Percentiles rank a stretch among this genome's conserved stretches.
phyloP scores from a whole-genome alignment of 2,797 vertebrate genomes.

The Enteromius paludinosus region DNA sequence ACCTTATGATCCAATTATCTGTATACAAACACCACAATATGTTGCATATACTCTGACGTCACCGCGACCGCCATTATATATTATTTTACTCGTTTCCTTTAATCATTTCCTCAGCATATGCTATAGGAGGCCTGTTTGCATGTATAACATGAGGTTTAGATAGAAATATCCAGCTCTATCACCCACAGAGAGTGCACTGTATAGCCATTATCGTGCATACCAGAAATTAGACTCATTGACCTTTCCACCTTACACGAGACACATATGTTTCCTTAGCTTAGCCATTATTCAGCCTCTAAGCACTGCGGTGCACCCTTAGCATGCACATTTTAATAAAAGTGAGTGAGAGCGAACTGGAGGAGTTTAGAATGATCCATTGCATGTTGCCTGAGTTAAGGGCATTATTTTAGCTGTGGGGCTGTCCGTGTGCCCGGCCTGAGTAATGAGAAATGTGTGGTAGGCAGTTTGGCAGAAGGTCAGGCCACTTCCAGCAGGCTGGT shows the following conservation, averaged over 20 bases:
- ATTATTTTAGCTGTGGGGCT: constrained; percentile 54
- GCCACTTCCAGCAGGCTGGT: constrained; percentile 62
- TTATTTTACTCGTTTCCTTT: background rate
- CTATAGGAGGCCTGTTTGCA: background rate
- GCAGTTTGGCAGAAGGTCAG: constrained; percentile 71
- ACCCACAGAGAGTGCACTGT: constrained; percentile 32
- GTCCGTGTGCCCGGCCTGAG: constrained; percentile 38
- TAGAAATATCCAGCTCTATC: constrained; percentile 20
- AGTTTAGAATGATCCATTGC: constrained; percentile 45
- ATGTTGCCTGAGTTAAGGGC: constrained; percentile 52
- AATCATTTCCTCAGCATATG: background rate
- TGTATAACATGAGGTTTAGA: constrained; percentile 24
- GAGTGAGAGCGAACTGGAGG: constrained; percentile 22
- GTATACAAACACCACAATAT: constrained; percentile 1
- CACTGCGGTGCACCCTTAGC: constrained; percentile 13
- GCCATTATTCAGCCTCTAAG: constrained; percentile 45
- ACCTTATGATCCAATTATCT: background rate
- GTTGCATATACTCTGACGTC: background rate
- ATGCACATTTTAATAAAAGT: constrained; percentile 46
- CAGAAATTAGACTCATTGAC: constrained; percentile 58
- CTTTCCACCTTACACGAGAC: constrained; percentile 56
- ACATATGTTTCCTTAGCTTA: constrained; percentile 56
- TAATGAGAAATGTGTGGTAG: constrained; percentile 68
- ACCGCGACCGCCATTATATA: background rate
- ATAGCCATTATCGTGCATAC: constrained; percentile 39